Conservation (phyloP, 2,797 vertebrate species). For the Acipenser transmontanus region DNA sequence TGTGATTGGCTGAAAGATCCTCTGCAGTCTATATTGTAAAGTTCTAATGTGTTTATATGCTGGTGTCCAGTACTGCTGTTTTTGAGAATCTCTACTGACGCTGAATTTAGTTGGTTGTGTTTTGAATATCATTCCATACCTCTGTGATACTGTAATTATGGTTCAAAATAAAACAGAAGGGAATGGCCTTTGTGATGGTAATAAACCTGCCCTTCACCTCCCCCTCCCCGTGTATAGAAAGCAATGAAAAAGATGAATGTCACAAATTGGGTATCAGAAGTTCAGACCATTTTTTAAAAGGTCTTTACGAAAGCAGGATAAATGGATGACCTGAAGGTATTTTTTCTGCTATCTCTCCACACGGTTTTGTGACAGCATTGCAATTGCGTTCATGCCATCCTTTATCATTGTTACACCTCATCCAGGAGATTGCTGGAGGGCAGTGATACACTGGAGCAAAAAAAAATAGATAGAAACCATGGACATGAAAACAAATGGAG, state of each 20-base stretch:
- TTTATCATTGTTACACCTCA: conserved; percentile 10
- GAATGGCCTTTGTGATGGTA: conserved; percentile 1
- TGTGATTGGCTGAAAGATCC: no score
- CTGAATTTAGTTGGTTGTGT: no score
- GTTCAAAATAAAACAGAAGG: background rate
- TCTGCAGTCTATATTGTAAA: no score
- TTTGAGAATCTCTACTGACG: no score
- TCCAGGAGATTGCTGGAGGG: background rate
- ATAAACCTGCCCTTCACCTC: background rate
- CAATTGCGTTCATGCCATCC: conserved; percentile 1
- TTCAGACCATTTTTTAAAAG: no score
- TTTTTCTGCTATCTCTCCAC: background rate
- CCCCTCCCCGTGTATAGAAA: background rate
- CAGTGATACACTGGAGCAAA: conserved; percentile 5
- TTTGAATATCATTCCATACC: conserved; percentile 10
- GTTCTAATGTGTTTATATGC: no score
- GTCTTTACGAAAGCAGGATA: no score
- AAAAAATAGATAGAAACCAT: conserved; percentile 16
- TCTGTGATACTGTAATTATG: conserved; percentile 30
- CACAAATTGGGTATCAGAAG: background rate
- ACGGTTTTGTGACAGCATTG: conserved; percentile 1
- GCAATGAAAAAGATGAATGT: background rate
- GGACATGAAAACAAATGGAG: conserved; percentile 21
- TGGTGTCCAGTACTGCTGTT: no score
- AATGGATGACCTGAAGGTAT: background rate